phyloP scores from a whole-genome alignment of 2,888 invertebrate genomes.

The Stegana nigrithorax region DNA sequence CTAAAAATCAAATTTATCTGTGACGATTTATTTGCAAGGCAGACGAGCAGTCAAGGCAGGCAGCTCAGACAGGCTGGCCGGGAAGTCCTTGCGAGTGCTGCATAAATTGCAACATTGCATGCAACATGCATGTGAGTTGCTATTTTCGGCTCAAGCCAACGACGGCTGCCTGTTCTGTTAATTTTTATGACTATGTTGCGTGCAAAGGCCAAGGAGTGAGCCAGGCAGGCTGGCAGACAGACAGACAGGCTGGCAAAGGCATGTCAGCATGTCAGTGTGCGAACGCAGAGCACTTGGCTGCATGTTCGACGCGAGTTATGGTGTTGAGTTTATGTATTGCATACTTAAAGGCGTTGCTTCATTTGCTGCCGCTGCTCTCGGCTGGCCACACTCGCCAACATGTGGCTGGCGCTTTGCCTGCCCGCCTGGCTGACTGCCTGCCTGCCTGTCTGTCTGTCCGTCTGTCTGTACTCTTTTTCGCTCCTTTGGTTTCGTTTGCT shows the following conservation, averaged over 20 bases:
- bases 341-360: conserved; percentile 15
- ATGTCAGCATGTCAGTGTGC: neutral
- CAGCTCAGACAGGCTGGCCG: neutral
- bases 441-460: no score
- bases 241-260: neutral
- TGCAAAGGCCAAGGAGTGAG: conserved; percentile 24
- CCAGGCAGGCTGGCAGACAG: neutral
- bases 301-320: neutral
- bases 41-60: neutral
- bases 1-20: conserved; percentile 11
- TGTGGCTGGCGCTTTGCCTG: neutral
- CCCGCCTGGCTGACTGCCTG: no score
- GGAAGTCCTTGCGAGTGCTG: conserved; percentile 28
- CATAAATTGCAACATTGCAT: conserved; percentile 61
- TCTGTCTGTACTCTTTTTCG: no score
- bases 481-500: neutral
- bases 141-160: neutral
- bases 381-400: neutral
- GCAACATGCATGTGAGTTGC: conserved; percentile 52
- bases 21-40: neutral
- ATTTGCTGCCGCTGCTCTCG: neutral
- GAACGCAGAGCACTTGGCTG: neutral
- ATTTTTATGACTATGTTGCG: conserved; percentile 60
- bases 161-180: conserved; percentile 24
- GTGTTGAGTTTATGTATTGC: conserved; percentile 11